phyloP scores from a whole-genome alignment of 2,888 invertebrate genomes.

The Stramonita haemastoma region DNA sequence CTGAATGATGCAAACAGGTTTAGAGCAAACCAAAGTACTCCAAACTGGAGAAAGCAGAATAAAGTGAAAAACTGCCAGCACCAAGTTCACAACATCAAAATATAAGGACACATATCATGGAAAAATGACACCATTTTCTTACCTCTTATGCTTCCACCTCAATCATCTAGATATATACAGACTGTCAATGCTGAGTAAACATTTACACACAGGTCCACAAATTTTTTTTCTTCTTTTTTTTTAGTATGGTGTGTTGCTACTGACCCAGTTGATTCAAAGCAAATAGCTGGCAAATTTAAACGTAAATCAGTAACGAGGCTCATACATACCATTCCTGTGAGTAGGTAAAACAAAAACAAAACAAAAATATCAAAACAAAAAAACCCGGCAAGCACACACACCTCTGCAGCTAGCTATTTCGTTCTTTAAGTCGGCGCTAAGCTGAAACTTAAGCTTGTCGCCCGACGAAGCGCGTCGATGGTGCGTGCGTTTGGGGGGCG shows the following conservation, averaged over 20 bases:
- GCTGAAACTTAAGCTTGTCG: slow-evolving; percentile 70
- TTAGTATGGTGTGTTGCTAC: too few species aligned
- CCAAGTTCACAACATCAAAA: background rate
- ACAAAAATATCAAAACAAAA: background rate
- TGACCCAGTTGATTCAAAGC: too few species aligned
- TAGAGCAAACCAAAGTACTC: background rate
- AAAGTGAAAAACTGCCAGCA: background rate
- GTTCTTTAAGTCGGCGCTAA: slow-evolving; percentile 70
- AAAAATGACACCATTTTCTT: background rate
- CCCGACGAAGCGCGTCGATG: slow-evolving; percentile 73
- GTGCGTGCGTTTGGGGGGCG: slow-evolving; percentile 56
- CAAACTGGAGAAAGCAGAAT: background rate
- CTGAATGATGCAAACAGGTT: too few species aligned
- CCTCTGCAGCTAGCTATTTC: slow-evolving; percentile 62
- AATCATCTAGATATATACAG: background rate
- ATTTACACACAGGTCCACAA: background rate
- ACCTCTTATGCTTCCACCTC: background rate
- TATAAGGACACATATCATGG: background rate
- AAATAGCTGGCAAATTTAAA: too few species aligned
- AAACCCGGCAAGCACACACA: slow-evolving; percentile 41
- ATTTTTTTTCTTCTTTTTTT: too few species aligned
- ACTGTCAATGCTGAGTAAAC: background rate
- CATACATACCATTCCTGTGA: background rate
- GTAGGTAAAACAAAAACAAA: background rate
- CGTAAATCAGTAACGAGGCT: too few species aligned